These are phyloP conservation scores for Epinephelus coioides DNA, from an alignment of 2,797 vertebrate species.

Conservation along the genomic window DNA sequence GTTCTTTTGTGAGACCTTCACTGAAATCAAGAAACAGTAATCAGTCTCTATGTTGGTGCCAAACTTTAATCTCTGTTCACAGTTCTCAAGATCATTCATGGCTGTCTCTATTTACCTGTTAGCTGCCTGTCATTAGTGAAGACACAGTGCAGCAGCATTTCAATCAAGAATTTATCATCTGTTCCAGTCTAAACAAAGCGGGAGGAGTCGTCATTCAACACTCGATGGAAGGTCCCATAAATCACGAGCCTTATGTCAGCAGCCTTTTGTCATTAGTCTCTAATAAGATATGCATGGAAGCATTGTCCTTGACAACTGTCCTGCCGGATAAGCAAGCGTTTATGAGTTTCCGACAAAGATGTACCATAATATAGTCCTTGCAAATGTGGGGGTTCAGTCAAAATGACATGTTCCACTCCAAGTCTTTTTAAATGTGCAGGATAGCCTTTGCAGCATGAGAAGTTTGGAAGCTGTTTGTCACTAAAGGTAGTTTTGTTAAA, in stretches of 20 bases:
- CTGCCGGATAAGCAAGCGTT: not conserved
- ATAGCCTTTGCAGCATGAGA: not conserved
- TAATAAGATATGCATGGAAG: slow-evolving; percentile 34
- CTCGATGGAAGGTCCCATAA: slow-evolving; percentile 26
- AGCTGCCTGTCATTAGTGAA: slow-evolving; percentile 7
- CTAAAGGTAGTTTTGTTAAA: slow-evolving; percentile 7
- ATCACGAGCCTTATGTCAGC: slow-evolving; percentile 31
- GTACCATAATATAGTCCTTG: not conserved
- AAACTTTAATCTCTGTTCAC: slow-evolving; percentile 27
- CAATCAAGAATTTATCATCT: slow-evolving; percentile 29
- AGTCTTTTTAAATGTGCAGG: not conserved
- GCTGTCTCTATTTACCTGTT: slow-evolving; percentile 27
- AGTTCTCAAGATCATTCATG: slow-evolving; percentile 14
- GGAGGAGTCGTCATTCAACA: slow-evolving; percentile 27
- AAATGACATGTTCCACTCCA: slow-evolving; percentile 3
- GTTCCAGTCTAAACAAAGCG: slow-evolving; percentile 20
- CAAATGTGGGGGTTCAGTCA: not conserved
- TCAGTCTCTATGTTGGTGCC: slow-evolving; percentile 48
- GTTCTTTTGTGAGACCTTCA: slow-evolving; percentile 60
- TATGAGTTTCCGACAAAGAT: not conserved
- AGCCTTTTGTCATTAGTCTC: slow-evolving; percentile 33
- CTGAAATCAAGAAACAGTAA: slow-evolving; percentile 67
- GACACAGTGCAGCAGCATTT: not conserved
- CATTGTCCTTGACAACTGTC: slow-evolving; percentile 1
- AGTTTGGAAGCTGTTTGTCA: not conserved